Evolutionary conservation across 1,140 invertebrate species (phyloP).

Genomic region (Drosophila aff.): DNA sequence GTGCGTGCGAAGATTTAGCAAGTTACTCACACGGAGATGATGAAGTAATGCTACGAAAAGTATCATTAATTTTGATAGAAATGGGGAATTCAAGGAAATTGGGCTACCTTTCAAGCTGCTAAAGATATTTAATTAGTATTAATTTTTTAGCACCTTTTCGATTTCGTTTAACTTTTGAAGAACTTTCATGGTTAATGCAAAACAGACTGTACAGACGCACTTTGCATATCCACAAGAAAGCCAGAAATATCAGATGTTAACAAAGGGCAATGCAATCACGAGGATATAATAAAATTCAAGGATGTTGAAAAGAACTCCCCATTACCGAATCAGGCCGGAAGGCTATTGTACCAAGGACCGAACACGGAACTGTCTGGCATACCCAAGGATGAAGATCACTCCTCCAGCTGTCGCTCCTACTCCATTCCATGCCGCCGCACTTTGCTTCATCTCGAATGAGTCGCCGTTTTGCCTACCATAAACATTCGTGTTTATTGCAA

Average conservation of each 20-base stretch:
- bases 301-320: not conserved
- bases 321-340: constrained; percentile 31
- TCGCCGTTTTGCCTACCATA: constrained; percentile 57
- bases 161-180: no score
- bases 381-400: constrained; percentile 21
- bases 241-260: not conserved
- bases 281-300: constrained; percentile 5
- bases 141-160: no score
- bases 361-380: not conserved
- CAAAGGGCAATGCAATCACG: not conserved
- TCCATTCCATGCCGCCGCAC: constrained; percentile 11
- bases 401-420: constrained; percentile 22
- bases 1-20: not conserved
- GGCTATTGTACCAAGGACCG: constrained; percentile 5
- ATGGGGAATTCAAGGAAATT: no score
- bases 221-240: not conserved
- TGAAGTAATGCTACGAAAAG: not conserved
- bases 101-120: not conserved
- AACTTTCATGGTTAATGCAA: no score
- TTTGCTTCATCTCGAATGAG: constrained; percentile 33
- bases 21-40: constrained; percentile 11
- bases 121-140: not conserved
- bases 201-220: no score
- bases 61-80: not conserved
- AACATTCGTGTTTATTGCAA: constrained; percentile 78